Evolutionary conservation across 2,797 vertebrate species (phyloP).

Genomic region (Orestias chungarensis): DNA sequence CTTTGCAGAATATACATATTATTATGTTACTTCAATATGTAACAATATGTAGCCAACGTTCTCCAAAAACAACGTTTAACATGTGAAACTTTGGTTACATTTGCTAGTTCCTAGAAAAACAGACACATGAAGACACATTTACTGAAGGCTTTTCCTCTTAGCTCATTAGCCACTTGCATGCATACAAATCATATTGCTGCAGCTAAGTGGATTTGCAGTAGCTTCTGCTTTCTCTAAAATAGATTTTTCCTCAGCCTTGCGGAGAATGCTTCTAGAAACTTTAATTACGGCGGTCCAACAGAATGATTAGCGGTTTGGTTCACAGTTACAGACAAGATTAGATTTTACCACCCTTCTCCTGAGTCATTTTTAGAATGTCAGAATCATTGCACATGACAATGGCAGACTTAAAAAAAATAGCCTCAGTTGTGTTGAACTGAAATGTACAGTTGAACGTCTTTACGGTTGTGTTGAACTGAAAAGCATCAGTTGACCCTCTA

Average conservation of each 20-base stretch:
- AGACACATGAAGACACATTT: background rate
- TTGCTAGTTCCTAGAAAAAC: background rate
- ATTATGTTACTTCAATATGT: background rate
- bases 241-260: slow-evolving; percentile 28
- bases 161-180: background rate
- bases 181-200: background rate
- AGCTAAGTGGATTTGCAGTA: slow-evolving; percentile 7
- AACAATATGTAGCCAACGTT: background rate
- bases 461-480: too few relatives aligned
- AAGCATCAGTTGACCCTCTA: too few relatives aligned
- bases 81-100: background rate
- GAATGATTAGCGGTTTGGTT: background rate
- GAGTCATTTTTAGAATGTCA: background rate
- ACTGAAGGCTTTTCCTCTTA: background rate
- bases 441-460: too few relatives aligned
- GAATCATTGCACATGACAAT: too few relatives aligned
- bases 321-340: background rate
- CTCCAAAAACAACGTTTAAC: background rate
- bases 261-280: slow-evolving; percentile 1
- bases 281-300: background rate
- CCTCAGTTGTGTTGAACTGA: too few relatives aligned
- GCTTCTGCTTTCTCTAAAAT: slow-evolving; percentile 28
- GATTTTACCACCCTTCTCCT: background rate
- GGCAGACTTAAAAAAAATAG: too few relatives aligned
- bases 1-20: background rate